These are phyloP conservation scores for Lacerta viridis DNA, from an alignment of 2,797 vertebrate species.

Conservation along the genomic window DNA sequence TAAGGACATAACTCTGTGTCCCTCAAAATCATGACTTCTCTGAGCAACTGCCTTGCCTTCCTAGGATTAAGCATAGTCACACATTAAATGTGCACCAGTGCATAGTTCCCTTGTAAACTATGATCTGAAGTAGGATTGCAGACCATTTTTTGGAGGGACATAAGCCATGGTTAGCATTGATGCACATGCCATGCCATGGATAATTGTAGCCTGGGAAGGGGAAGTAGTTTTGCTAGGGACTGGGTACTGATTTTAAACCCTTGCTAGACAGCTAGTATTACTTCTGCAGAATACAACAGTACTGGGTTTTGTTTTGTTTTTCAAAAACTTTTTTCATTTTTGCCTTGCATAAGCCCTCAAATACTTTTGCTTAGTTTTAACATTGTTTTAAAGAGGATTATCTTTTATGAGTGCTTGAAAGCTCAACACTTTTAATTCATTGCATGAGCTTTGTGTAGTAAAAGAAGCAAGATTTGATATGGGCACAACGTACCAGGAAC, in stretches of 20 bases:
- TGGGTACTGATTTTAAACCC: neutral
- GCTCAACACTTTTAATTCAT: neutral
- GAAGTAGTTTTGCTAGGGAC: neutral
- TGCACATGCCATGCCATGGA: neutral
- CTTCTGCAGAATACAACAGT: neutral
- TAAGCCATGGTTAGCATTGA: neutral
- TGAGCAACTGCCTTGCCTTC: neutral
- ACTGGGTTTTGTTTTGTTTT: neutral
- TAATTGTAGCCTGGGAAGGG: neutral
- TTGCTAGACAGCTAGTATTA: neutral
- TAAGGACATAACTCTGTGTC: neutral
- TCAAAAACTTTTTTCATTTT: neutral
- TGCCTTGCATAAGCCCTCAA: neutral
- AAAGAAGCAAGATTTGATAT: neutral
- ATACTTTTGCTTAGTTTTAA: neutral
- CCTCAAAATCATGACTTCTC: neutral
- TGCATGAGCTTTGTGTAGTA: conserved; percentile 16
- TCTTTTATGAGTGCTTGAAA: conserved; percentile 13
- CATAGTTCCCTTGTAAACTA: neutral
- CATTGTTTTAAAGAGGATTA: conserved; percentile 38
- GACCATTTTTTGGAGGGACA: no score
- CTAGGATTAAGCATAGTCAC: neutral
- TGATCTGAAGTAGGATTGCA: neutral
- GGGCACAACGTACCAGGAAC: neutral
- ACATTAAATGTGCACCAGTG: neutral